Conservation (phyloP, 2,888 invertebrate genomes). For the Cephus rjabovi region DNA sequence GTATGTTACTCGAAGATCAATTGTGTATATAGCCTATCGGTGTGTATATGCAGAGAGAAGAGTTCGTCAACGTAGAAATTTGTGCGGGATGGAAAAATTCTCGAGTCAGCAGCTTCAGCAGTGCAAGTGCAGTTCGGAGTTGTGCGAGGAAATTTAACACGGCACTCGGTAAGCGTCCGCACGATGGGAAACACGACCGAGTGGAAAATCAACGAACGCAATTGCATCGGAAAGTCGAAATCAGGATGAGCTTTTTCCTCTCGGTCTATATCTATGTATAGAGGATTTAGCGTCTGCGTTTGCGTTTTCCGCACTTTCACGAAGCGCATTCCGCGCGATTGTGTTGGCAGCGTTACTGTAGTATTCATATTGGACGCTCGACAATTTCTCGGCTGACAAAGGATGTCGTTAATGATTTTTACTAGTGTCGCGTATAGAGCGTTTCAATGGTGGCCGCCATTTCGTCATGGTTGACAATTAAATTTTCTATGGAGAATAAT, state of each 20-base stretch:
- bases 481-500: background rate
- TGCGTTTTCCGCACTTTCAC: background rate
- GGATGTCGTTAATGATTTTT: slow-evolving; percentile 30
- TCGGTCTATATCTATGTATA: background rate
- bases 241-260: background rate
- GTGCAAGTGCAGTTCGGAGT: background rate
- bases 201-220: background rate
- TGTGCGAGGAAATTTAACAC: background rate
- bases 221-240: background rate
- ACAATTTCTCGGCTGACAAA: slow-evolving; percentile 23
- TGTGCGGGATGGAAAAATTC: background rate
- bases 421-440: background rate
- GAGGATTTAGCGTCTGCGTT: background rate
- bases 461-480: background rate
- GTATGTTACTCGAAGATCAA: too few species aligned
- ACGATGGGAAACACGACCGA: background rate
- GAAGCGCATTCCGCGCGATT: background rate
- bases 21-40: too few species aligned
- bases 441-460: background rate
- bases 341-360: background rate
- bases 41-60: too few species aligned
- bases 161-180: background rate
- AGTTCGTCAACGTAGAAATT: too few species aligned
- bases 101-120: background rate
- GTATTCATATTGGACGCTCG: background rate